phyloP scores from a whole-genome alignment of 30 jellyfish, hydroid and myxozoan species.

The Cassiopea andromeda region DNA sequence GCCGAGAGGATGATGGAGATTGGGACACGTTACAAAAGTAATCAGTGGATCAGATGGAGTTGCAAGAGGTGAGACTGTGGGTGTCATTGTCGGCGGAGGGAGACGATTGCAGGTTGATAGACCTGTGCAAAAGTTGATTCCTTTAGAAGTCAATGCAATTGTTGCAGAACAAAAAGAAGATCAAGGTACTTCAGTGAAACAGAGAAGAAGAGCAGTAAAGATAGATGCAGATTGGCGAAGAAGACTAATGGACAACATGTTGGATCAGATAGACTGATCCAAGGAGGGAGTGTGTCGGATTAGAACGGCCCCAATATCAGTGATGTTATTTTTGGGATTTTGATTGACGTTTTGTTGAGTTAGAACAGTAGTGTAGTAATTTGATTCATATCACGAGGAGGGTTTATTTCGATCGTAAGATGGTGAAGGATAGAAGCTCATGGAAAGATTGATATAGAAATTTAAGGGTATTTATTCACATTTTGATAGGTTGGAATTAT shows the following conservation, averaged over 20 bases:
- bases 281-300: conserved; percentile 47
- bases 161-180: not conserved
- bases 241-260: conserved; percentile 19
- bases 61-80: conserved; percentile 24
- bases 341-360: not conserved
- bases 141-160: not conserved
- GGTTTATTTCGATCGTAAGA: too few relatives aligned
- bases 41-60: conserved; percentile 25
- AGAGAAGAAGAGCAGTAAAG: conserved; percentile 5
- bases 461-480: too few relatives aligned
- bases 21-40: conserved; percentile 25
- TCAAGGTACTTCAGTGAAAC: not conserved
- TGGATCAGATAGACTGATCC: conserved; percentile 62
- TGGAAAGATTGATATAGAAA: too few relatives aligned
- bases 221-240: conserved; percentile 53
- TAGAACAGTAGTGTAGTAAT: too few relatives aligned
- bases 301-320: not conserved
- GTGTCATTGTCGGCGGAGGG: not conserved
- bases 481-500: too few relatives aligned
- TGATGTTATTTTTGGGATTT: not conserved
- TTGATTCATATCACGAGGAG: too few relatives aligned
- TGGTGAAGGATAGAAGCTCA: too few relatives aligned
- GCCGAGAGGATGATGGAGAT: conserved; percentile 44
- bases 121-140: conserved; percentile 26
- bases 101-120: not conserved